phyloP scores from a whole-genome alignment of 2,113 vertebrate genomes.

The Typhlomys cinereus region DNA sequence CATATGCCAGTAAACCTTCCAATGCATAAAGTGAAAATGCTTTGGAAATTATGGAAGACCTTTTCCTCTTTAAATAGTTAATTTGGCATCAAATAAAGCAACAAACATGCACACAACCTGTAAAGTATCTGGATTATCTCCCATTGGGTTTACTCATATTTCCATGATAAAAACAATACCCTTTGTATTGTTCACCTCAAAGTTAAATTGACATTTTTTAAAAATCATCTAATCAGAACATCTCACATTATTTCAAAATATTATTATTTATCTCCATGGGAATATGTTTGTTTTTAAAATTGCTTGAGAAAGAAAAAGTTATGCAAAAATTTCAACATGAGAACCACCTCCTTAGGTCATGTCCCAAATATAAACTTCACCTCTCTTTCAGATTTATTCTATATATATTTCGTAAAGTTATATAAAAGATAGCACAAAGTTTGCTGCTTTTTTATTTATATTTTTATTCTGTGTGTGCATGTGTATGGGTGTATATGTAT shows the following conservation, averaged over 20 bases:
- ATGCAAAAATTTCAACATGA: neutral
- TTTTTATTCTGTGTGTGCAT: too few species aligned
- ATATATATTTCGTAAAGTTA: neutral
- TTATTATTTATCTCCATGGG: slow-evolving; percentile 13
- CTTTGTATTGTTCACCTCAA: neutral
- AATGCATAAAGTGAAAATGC: neutral
- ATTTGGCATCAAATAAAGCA: neutral
- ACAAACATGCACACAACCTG: neutral
- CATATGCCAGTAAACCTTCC: neutral
- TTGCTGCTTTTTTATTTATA: too few species aligned
- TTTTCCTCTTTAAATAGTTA: neutral
- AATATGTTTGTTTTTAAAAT: neutral
- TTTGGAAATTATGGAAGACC: neutral
- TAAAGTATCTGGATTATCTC: neutral
- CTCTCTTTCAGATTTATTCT: neutral
- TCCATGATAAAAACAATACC: neutral
- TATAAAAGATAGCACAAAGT: neutral
- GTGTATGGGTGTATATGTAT: too few species aligned
- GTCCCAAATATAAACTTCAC: neutral
- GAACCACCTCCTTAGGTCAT: neutral
- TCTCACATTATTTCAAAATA: slow-evolving; percentile 22
- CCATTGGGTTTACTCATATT: neutral
- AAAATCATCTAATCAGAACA: slow-evolving; percentile 28
- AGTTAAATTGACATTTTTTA: slow-evolving; percentile 1
- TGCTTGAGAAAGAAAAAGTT: slow-evolving; percentile 6